Conservation (phyloP, 2,113 vertebrate genomes). For the Ptilonorhynchus violaceus region DNA sequence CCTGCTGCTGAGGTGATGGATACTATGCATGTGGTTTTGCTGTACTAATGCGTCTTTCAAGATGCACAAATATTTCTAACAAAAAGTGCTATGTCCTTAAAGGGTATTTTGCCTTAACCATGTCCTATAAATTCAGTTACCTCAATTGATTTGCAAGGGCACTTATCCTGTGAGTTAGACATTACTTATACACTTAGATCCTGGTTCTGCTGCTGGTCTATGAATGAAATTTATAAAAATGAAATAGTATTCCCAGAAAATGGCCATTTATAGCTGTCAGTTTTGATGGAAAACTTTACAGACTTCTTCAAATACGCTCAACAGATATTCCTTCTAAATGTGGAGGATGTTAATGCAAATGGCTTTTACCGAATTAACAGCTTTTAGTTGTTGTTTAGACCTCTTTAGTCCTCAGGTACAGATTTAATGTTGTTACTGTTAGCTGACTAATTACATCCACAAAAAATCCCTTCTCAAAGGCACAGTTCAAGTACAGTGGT, state of each 20-base stretch:
- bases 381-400: background rate
- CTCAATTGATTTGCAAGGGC: background rate
- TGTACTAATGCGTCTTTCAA: background rate
- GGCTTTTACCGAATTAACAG: background rate
- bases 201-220: background rate
- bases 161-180: background rate
- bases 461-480: background rate
- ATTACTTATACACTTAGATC: background rate
- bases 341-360: background rate
- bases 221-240: background rate
- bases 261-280: background rate
- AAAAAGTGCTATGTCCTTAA: background rate
- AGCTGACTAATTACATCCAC: background rate
- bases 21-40: background rate
- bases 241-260: background rate
- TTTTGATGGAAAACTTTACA: background rate
- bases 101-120: background rate
- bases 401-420: background rate
- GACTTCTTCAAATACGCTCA: background rate
- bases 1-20: background rate
- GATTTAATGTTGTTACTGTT: background rate
- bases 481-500: background rate
- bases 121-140: background rate
- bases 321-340: background rate
- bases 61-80: background rate